phyloP scores from a whole-genome alignment of 2,797 vertebrate genomes.

The Parotocinclus haroldoi region DNA sequence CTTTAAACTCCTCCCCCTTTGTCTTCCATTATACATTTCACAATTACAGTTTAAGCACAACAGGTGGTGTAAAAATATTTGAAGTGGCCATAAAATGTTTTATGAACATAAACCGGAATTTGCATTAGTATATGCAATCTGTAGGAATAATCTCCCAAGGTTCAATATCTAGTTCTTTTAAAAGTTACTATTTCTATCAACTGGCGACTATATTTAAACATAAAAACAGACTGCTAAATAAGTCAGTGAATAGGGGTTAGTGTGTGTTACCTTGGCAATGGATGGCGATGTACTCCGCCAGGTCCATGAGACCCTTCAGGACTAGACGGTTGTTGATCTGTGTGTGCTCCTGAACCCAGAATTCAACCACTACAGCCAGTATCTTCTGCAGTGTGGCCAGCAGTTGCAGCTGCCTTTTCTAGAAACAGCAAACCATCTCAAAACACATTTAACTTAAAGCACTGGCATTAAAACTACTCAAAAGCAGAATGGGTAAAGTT shows the following conservation, averaged over 20 bases:
- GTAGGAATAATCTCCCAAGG: too few relatives aligned
- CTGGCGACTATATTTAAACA: background rate
- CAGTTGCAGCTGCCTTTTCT: constrained; percentile 71
- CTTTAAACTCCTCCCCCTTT: too few relatives aligned
- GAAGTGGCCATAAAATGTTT: too few relatives aligned
- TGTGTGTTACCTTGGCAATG: constrained; percentile 78
- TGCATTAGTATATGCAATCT: too few relatives aligned
- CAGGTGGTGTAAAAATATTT: too few relatives aligned
- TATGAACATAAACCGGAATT: too few relatives aligned
- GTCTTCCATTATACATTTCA: too few relatives aligned
- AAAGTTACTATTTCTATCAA: too few relatives aligned
- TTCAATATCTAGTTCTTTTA: too few relatives aligned
- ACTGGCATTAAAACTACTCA: constrained; percentile 3
- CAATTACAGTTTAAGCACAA: too few relatives aligned
- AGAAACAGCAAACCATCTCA: constrained; percentile 12
- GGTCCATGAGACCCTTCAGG: constrained; percentile 74
- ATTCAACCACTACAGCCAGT: constrained; percentile 83
- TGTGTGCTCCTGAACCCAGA: constrained; percentile 83
- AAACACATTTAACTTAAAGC: background rate
- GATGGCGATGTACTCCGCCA: constrained; percentile 77
- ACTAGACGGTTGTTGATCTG: constrained; percentile 77
- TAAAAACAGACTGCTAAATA: background rate
- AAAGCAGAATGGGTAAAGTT: background rate
- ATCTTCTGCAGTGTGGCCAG: constrained; percentile 74
- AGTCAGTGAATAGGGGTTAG: background rate